Evolutionary conservation across 2,888 invertebrate species (phyloP).

Genomic region (Adelphocoris suturalis): DNA sequence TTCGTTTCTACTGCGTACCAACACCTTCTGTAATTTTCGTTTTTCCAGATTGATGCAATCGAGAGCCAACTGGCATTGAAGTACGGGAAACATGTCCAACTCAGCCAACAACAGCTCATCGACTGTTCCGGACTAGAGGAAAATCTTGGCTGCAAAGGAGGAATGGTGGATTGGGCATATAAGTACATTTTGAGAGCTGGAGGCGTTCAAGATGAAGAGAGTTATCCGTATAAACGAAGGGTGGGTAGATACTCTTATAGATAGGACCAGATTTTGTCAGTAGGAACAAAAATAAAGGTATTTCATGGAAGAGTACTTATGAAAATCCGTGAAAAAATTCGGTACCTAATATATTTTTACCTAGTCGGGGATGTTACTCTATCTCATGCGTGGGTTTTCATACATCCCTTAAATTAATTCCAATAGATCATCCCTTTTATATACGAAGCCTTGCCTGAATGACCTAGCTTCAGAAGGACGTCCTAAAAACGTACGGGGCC

Average conservation of each 20-base stretch:
- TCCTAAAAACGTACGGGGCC: no score
- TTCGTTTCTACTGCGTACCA: no score
- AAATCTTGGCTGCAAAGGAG: slow-evolving; percentile 94
- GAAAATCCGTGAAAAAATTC: no score
- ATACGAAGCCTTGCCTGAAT: no score
- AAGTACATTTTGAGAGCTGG: slow-evolving; percentile 89
- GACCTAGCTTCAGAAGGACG: no score
- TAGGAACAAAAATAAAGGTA: background rate
- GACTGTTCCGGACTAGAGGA: slow-evolving; percentile 92
- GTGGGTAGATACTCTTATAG: slow-evolving; percentile 77
- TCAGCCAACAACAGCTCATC: slow-evolving; percentile 95
- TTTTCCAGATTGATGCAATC: slow-evolving; percentile 83
- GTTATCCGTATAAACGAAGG: slow-evolving; percentile 91
- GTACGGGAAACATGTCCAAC: slow-evolving; percentile 86
- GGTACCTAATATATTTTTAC: no score
- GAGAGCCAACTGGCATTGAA: slow-evolving; percentile 94
- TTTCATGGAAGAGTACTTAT: no score
- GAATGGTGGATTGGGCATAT: slow-evolving; percentile 91
- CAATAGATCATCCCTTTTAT: no score
- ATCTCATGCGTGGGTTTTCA: no score
- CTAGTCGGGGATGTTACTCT: no score
- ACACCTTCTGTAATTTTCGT: no score
- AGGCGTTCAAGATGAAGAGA: slow-evolving; percentile 92
- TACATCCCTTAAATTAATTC: no score
- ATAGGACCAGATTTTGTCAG: background rate